Conservation (phyloP, 2,113 vertebrate genomes). For the Pteruthius melanotis region DNA sequence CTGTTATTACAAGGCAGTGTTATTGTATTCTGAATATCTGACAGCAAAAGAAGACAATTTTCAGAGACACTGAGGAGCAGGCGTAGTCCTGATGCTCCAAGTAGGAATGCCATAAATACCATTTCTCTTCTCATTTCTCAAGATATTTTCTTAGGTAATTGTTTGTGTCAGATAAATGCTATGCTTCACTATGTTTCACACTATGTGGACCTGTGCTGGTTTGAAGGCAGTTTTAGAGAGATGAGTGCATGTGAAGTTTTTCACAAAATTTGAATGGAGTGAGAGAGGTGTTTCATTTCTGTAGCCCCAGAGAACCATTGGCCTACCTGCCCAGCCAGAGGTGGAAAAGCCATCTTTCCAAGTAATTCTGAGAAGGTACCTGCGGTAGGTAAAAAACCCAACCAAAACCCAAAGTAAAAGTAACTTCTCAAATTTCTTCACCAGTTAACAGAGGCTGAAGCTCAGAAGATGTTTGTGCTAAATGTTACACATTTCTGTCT, state of each 20-base stretch:
- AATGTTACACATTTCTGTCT: background rate
- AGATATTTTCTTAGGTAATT: background rate
- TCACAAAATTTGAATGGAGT: background rate
- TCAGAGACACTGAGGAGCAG: background rate
- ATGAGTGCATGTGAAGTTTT: background rate
- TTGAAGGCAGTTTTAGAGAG: background rate
- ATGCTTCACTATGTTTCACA: background rate
- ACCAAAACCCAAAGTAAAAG: background rate
- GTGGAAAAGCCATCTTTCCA: background rate
- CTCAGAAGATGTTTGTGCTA: background rate
- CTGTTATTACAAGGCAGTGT: background rate
- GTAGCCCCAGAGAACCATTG: background rate
- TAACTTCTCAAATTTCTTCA: background rate
- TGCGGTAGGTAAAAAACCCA: background rate
- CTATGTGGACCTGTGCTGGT: background rate
- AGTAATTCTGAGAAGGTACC: background rate
- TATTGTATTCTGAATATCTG: background rate
- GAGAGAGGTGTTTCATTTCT: background rate
- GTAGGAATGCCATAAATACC: background rate
- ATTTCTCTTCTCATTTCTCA: background rate
- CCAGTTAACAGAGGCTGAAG: background rate
- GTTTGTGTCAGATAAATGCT: background rate
- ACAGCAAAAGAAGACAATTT: background rate
- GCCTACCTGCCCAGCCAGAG: background rate
- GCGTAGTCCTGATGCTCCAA: background rate